Conservation (phyloP, 1,140 invertebrate genomes). For the Lamellibrachia luymesi region DNA sequence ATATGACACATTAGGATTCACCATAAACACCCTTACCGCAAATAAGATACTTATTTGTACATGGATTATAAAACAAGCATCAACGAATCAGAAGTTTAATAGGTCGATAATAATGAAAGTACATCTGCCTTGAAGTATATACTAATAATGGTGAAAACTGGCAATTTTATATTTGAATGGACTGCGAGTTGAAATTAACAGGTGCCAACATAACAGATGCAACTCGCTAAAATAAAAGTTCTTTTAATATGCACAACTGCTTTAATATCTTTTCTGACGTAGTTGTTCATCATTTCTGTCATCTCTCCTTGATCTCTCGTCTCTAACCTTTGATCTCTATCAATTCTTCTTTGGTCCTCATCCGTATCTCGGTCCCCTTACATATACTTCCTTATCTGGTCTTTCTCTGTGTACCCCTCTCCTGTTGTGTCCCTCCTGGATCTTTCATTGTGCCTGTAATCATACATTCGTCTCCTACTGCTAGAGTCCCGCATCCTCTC, state of each 20-base stretch:
- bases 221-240: background rate
- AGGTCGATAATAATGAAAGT: no score
- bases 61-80: no score
- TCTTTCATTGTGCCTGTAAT: background rate
- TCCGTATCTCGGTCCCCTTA: background rate
- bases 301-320: background rate
- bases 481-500: background rate
- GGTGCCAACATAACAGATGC: background rate
- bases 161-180: background rate
- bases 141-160: no score
- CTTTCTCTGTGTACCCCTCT: background rate
- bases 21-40: no score
- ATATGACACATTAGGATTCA: no score
- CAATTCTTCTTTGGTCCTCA: background rate
- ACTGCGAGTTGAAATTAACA: background rate
- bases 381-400: background rate
- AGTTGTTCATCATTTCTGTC: background rate
- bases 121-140: no score
- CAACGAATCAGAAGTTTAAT: no score
- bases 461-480: background rate
- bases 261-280: background rate
- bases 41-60: no score
- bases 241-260: background rate
- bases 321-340: background rate
- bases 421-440: background rate